These are phyloP conservation scores for Caenorhabditis macrosperma DNA, from an alignment of 2,888 invertebrate species.

Conservation along the genomic window DNA sequence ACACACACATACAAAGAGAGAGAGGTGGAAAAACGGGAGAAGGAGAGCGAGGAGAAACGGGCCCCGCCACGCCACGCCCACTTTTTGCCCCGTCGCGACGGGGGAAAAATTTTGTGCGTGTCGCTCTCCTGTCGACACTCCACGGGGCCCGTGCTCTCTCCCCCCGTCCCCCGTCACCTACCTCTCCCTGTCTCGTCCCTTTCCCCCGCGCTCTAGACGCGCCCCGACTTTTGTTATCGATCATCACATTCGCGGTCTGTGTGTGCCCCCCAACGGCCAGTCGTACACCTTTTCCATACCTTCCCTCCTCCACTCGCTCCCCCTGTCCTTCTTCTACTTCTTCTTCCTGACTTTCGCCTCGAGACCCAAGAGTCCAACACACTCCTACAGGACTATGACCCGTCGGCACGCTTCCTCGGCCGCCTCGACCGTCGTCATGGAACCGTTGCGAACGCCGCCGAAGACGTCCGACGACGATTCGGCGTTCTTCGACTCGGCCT, in stretches of 20 bases:
- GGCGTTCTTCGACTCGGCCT: conserved; percentile 18
- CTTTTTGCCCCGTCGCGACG: no score
- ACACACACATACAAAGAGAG: no score
- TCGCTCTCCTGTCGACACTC: no score
- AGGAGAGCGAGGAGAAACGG: no score
- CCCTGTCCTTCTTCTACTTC: conserved; percentile 6
- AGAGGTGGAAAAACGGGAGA: no score
- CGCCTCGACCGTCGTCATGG: conserved; percentile 30
- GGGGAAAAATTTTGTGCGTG: no score
- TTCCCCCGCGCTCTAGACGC: no score
- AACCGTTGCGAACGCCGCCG: neutral
- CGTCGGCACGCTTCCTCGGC: conserved; percentile 51
- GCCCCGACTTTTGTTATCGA: conserved; percentile 53
- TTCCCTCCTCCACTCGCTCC: conserved; percentile 17
- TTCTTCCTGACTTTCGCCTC: neutral
- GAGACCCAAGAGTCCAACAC: neutral
- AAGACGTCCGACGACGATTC: conserved; percentile 24
- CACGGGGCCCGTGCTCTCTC: conserved; percentile 20
- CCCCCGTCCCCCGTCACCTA: conserved; percentile 43
- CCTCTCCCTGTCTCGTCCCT: no score
- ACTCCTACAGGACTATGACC: no score
- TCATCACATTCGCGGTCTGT: conserved; percentile 2
- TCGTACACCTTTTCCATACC: no score
- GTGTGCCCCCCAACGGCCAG: no score
- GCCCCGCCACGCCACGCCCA: conserved; percentile 2